phyloP scores from a whole-genome alignment of 1,140 invertebrate genomes.

The Drosophila watanabei region DNA sequence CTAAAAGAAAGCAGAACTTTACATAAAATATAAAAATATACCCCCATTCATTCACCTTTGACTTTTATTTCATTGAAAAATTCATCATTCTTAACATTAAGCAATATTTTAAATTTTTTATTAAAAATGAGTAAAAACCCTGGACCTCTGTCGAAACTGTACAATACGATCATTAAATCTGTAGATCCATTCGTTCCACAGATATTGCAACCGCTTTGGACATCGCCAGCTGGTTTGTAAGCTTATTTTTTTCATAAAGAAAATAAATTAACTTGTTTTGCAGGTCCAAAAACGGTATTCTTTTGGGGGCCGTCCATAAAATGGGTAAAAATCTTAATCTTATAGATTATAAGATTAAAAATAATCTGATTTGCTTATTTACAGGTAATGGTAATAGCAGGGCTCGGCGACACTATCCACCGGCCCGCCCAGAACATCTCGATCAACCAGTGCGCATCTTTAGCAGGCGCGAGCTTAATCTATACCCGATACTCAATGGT shows the following conservation, averaged over 20 bases:
- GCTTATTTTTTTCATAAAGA: neutral
- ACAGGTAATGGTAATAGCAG: slow-evolving; percentile 51
- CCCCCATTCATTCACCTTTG: neutral
- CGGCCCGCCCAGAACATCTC: slow-evolving; percentile 54
- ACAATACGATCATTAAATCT: slow-evolving; percentile 33
- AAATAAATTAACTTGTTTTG: neutral
- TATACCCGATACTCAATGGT: slow-evolving; percentile 67
- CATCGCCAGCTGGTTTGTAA: slow-evolving; percentile 43
- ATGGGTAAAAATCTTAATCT: slow-evolving; percentile 48
- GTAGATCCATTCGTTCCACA: slow-evolving; percentile 48
- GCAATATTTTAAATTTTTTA: neutral
- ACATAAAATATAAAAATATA: too few species aligned
- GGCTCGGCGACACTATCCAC: slow-evolving; percentile 49
- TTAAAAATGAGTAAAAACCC: slow-evolving; percentile 48
- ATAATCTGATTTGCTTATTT: neutral
- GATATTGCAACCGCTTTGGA: slow-evolving; percentile 47
- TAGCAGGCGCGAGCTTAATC: slow-evolving; percentile 51
- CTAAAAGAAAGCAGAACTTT: neutral
- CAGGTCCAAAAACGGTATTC: slow-evolving; percentile 64
- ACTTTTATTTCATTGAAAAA: slow-evolving; percentile 3
- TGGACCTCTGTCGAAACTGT: slow-evolving; percentile 48
- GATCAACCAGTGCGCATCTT: slow-evolving; percentile 40
- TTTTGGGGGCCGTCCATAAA: slow-evolving; percentile 64
- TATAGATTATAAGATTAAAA: too few species aligned
- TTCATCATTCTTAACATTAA: neutral